Conservation (phyloP, 2,888 invertebrate species). For the Sepioteuthis lessoniana region DNA sequence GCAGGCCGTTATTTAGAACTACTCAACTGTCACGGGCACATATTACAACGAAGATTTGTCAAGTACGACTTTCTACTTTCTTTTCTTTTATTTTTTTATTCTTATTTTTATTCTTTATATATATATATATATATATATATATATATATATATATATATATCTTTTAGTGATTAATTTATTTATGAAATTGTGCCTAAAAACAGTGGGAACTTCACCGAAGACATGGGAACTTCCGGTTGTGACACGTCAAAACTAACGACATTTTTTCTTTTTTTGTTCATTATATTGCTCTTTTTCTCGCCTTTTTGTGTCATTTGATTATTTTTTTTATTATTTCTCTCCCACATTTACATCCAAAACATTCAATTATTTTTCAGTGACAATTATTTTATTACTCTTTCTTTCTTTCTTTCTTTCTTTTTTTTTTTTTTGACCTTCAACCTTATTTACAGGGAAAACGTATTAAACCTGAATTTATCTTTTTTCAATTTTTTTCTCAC, state of each 20-base stretch:
- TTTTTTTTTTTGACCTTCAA: neutral
- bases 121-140: no score
- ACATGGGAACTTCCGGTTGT: neutral
- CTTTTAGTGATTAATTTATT: neutral
- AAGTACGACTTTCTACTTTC: neutral
- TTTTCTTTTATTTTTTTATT: neutral
- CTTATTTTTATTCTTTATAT: no score
- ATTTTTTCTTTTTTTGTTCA: neutral
- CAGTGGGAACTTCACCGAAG: neutral
- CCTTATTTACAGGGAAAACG: neutral
- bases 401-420: no score
- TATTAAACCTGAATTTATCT: no score
- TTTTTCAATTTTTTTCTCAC: no score
- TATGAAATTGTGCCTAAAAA: neutral
- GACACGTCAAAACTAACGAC: neutral
- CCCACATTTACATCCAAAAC: no score
- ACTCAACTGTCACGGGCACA: neutral
- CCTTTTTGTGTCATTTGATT: no score
- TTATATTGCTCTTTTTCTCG: no score
- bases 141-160: no score
- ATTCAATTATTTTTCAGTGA: no score
- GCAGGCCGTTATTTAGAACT: neutral
- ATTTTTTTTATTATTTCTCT: no score
- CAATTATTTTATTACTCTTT: no score
- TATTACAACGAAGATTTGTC: neutral